Evolutionary conservation across 2,888 invertebrate species (phyloP), one percentile per base, ranked within the genome.

Genomic region (Zonitis immaculata): DNA sequence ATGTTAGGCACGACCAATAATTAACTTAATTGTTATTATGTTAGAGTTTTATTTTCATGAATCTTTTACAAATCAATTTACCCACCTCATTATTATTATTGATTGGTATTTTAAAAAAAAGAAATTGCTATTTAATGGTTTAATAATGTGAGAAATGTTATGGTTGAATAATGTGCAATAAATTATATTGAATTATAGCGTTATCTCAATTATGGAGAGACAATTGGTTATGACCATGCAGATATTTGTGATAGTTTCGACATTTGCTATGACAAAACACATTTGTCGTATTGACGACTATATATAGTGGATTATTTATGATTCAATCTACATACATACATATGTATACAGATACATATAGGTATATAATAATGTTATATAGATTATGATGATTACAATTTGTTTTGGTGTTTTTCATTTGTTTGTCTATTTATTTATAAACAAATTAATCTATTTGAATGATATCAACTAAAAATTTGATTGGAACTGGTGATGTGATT

Each of bases 131-230:
- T 22, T 22, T 22, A 5, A 5, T 22, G 22, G 22, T 22, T 22
- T 22, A 22, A 22, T 22, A 22, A 22, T 4, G 22, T 28, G 8
- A 3, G 35, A 8, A 16, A 9, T 16, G n/a, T n/a, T n/a, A 8
- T 35, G 3, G 20, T 39, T 18, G 6, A 39, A 20, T 39, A 39
- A 39, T 43, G 47, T 25, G 14, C 42, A 42, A 65, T 66, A 61
- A 60, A 69, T 68, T 67, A 59, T 54, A 54, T 46, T 62, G 58
- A 64, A 58, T 59, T 66, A 67, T 66, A 60, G 61, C 58, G 54
- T 20, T 54, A 52, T 59, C 52, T 56, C 65, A 67, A 63, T 64
- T 67, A 59, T 63, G 59, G 61, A 57, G 57, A 61, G 56, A 58
- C 63, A 64, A 67, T 66, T 62, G 63, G 55, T 52, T 52, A 52